These are phyloP conservation scores for Ceryle rudis DNA, from an alignment of 2,797 vertebrate genomes.

Conservation along the genomic window DNA sequence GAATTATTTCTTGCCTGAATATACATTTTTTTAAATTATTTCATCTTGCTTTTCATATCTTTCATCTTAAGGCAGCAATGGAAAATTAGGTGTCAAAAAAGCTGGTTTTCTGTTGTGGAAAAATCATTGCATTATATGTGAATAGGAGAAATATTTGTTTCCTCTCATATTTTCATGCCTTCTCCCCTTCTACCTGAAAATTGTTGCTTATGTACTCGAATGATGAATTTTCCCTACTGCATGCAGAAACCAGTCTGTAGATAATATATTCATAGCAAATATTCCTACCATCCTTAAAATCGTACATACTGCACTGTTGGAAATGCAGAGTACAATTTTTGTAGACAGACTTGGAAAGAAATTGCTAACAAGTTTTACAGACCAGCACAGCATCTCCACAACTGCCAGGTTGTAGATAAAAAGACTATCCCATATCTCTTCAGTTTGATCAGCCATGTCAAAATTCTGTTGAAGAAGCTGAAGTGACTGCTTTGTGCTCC, in stretches of 20 bases:
- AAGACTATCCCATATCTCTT: background rate
- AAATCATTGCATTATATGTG: background rate
- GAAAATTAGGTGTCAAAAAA: background rate
- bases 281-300: conserved; percentile 42
- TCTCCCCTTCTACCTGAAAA: background rate
- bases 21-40: background rate
- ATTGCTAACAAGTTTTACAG: background rate
- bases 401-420: conserved; percentile 16
- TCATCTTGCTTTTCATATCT: background rate
- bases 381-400: background rate
- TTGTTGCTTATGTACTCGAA: background rate
- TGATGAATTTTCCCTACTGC: background rate
- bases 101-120: background rate
- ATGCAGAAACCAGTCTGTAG: background rate
- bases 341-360: conserved; percentile 16
- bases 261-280: conserved; percentile 1
- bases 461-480: background rate
- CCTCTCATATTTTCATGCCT: background rate
- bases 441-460: conserved; percentile 10
- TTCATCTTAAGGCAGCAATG: background rate
- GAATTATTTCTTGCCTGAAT: background rate
- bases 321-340: conserved; percentile 43
- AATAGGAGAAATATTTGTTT: background rate
- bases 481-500: background rate
- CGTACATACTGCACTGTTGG: conserved; percentile 4